Conservation (phyloP, 1,140 invertebrate species). For the Drosophila pseudoananassae region DNA sequence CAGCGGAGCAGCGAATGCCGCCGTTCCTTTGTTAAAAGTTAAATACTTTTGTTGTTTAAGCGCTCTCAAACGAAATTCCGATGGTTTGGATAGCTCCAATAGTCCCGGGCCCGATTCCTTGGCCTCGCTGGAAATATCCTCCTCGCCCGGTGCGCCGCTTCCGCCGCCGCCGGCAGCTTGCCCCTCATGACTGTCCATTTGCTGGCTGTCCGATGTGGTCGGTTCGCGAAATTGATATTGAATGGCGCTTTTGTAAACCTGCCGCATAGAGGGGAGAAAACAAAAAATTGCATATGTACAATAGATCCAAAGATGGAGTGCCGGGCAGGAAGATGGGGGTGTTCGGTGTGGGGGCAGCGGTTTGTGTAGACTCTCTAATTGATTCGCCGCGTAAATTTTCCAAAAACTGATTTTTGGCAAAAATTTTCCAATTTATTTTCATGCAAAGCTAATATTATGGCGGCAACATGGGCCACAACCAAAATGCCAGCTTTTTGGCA, state of each 20-base stretch:
- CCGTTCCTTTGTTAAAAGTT: constrained; percentile 77
- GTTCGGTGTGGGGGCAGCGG: constrained; percentile 9
- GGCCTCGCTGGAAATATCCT: constrained; percentile 64
- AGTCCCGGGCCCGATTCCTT: constrained; percentile 78
- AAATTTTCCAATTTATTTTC: constrained; percentile 76
- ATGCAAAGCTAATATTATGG: constrained; percentile 74
- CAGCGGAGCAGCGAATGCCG: constrained; percentile 54
- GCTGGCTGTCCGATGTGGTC: constrained; percentile 62
- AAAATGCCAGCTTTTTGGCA: not conserved
- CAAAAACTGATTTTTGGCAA: constrained; percentile 62
- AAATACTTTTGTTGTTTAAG: constrained; percentile 84
- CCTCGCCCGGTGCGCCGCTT: constrained; percentile 49
- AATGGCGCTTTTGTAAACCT: constrained; percentile 75
- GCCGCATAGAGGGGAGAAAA: constrained; percentile 21
- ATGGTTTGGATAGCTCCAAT: constrained; percentile 83
- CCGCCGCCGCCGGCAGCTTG: constrained; percentile 34
- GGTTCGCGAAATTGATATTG: constrained; percentile 84
- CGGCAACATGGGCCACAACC: constrained; percentile 7
- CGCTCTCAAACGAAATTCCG: constrained; percentile 84
- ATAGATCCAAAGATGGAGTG: constrained; percentile 16
- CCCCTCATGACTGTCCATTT: constrained; percentile 64
- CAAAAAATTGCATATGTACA: constrained; percentile 32
- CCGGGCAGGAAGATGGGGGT: not conserved
- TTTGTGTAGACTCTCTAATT: constrained; percentile 64
- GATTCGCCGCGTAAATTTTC: constrained; percentile 63